Evolutionary conservation across 2,888 invertebrate genomes (phyloP).

Genomic region (Eupithecia exiguata): DNA sequence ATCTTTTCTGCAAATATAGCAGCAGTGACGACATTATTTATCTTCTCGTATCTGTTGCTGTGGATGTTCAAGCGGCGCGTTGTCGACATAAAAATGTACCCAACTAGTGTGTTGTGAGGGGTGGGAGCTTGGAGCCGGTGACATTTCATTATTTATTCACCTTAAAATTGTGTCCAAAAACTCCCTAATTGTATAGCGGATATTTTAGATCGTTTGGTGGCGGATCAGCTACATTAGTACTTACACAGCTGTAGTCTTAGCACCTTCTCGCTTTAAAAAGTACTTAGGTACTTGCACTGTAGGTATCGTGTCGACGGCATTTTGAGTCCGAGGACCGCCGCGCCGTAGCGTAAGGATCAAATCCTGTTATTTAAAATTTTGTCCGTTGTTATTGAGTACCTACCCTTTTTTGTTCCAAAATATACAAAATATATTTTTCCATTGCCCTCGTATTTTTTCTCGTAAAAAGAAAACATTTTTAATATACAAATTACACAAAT

Average conservation of each 20-base stretch:
- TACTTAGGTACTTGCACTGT: too few relatives aligned
- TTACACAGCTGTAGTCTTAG: background rate
- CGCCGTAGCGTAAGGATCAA: too few relatives aligned
- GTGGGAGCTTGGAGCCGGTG: background rate
- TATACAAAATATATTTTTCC: too few relatives aligned
- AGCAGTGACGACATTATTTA: slow-evolving; percentile 63
- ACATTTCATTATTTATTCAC: background rate
- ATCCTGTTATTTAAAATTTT: too few relatives aligned
- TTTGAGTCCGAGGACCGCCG: too few relatives aligned
- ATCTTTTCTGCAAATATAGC: slow-evolving; percentile 76
- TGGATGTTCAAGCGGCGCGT: slow-evolving; percentile 13
- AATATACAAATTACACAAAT: too few relatives aligned
- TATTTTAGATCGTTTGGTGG: background rate
- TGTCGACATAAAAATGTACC: background rate
- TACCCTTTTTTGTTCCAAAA: too few relatives aligned
- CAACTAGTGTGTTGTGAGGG: background rate
- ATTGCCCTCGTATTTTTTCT: too few relatives aligned
- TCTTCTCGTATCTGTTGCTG: slow-evolving; percentile 49
- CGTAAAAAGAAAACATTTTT: too few relatives aligned
- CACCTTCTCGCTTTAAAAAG: background rate
- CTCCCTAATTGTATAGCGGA: background rate
- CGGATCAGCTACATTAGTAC: background rate
- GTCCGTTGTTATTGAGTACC: too few relatives aligned
- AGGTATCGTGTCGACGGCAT: too few relatives aligned
- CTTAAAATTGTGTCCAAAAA: background rate